Percentiles rank a stretch among this genome's conserved stretches.
These are phyloP conservation scores for Cepaea nemoralis DNA, from an alignment of 1,140 invertebrate species.

Conservation along the genomic window DNA sequence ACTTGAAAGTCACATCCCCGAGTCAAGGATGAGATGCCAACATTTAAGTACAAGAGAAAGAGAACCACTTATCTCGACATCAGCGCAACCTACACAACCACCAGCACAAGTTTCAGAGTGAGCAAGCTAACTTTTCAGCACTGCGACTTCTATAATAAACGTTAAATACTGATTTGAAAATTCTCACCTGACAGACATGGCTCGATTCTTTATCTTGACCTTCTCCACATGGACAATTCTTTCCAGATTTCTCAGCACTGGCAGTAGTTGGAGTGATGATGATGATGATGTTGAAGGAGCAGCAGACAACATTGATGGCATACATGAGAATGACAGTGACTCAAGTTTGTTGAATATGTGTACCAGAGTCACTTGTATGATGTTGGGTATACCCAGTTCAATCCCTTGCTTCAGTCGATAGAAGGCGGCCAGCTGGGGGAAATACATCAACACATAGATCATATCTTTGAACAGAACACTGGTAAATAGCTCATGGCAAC, in stretches of 20 bases:
- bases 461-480: no score
- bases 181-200: slow-evolving; percentile 12
- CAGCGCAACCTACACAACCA: no score
- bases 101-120: no score
- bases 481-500: no score
- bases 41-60: no score
- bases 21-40: no score
- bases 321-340: background rate
- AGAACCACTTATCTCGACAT: no score
- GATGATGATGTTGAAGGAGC: background rate
- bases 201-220: background rate
- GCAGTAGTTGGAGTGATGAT: background rate
- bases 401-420: slow-evolving; percentile 33
- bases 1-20: no score
- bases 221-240: slow-evolving; percentile 27
- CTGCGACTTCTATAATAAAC: no score
- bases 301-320: background rate
- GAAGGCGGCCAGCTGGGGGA: slow-evolving; percentile 13
- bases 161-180: no score
- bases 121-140: no score
- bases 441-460: no score
- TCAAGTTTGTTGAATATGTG: slow-evolving; percentile 28
- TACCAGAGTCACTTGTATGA: background rate
- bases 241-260: slow-evolving; percentile 34
- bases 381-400: slow-evolving; percentile 13